A percentile compares a stretch with the other conserved stretches of the same genome.
phyloP scores from a whole-genome alignment of 2,888 invertebrate species.

The Blastobasis lacticolella region DNA sequence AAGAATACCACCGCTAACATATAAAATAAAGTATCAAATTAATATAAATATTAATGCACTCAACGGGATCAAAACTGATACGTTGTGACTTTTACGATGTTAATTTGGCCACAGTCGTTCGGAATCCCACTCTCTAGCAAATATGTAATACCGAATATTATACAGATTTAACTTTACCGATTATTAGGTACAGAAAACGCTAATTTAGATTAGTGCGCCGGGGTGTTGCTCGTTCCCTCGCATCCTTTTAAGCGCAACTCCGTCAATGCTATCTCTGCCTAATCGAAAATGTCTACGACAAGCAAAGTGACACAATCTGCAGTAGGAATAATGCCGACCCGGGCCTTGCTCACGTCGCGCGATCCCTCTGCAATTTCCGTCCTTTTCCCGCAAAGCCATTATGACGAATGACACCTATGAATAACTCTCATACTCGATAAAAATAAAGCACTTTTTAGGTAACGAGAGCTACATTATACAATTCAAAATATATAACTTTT shows the following conservation, averaged over 20 bases:
- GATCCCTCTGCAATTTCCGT: conserved; percentile 1
- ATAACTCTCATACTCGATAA: conserved; percentile 40
- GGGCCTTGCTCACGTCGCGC: too few relatives aligned
- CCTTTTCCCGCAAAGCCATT: conserved; percentile 31
- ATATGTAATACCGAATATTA: too few relatives aligned
- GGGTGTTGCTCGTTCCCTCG: not conserved
- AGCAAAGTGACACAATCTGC: conserved; percentile 6
- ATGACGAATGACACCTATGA: conserved; percentile 17
- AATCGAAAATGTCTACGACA: conserved; percentile 14
- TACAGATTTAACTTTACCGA: too few relatives aligned
- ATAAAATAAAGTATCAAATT: too few relatives aligned
- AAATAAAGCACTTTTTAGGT: conserved; percentile 53
- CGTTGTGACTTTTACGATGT: too few relatives aligned
- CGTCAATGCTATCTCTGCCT: conserved; percentile 8
- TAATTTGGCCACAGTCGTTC: too few relatives aligned
- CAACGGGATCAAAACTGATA: too few relatives aligned
- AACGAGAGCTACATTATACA: conserved; percentile 43
- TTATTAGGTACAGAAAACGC: too few relatives aligned
- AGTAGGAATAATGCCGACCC: not conserved
- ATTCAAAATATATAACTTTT: conserved; percentile 53
- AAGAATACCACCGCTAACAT: too few relatives aligned
- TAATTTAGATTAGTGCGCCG: not conserved
- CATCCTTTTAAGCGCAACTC: not conserved
- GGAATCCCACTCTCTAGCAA: too few relatives aligned
- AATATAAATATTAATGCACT: too few relatives aligned